Percentiles rank a stretch among this genome's conserved stretches.
These are phyloP conservation scores for Himantopus leucocephalus DNA, from an alignment of 2,113 vertebrate species.

Conservation along the genomic window DNA sequence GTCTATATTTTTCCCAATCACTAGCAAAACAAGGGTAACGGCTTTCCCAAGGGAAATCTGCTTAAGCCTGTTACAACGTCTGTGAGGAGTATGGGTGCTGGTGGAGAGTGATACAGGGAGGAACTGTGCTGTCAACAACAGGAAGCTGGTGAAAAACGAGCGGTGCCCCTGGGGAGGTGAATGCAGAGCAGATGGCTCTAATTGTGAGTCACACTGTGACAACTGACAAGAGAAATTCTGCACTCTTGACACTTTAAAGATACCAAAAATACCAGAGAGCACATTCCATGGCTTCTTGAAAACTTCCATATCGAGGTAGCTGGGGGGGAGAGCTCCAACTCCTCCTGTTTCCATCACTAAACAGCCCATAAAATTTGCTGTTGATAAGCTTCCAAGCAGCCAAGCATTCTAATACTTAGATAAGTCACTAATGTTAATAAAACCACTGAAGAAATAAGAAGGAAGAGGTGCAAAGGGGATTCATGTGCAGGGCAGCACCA, in stretches of 20 bases:
- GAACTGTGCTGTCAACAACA: slow-evolving; percentile 85
- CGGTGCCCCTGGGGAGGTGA: slow-evolving; percentile 71
- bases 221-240: slow-evolving; percentile 79
- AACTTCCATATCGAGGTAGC: slow-evolving; percentile 69
- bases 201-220: slow-evolving; percentile 79
- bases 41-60: slow-evolving; percentile 64
- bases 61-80: slow-evolving; percentile 39
- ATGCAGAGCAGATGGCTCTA: slow-evolving; percentile 80
- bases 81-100: slow-evolving; percentile 55
- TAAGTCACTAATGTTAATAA: slow-evolving; percentile 67
- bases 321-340: slow-evolving; percentile 40
- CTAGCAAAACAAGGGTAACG: slow-evolving; percentile 44
- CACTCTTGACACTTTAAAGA: slow-evolving; percentile 81
- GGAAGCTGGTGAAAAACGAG: slow-evolving; percentile 83
- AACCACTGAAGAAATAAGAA: slow-evolving; percentile 35
- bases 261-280: slow-evolving; percentile 78
- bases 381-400: slow-evolving; percentile 64
- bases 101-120: slow-evolving; percentile 77
- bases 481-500: slow-evolving; percentile 45
- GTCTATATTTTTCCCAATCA: background rate
- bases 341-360: slow-evolving; percentile 68
- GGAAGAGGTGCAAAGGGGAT: slow-evolving; percentile 52
- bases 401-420: slow-evolving; percentile 56
- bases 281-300: slow-evolving; percentile 77
- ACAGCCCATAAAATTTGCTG: slow-evolving; percentile 68